phyloP scores from a whole-genome alignment of 1,140 invertebrate genomes.

The Trichogramma pretiosum region DNA sequence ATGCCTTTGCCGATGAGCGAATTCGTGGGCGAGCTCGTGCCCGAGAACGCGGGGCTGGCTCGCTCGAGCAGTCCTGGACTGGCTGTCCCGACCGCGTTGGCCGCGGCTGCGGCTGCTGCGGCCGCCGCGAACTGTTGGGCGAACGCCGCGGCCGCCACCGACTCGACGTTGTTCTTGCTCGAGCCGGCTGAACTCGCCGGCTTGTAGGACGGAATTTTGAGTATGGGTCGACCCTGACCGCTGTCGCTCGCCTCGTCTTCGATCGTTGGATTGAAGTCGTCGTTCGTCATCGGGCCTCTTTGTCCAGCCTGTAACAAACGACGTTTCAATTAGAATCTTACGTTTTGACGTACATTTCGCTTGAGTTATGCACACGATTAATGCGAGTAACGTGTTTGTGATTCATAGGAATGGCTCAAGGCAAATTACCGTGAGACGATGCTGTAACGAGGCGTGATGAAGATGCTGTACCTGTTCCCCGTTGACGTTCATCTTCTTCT shows the following conservation, averaged over 20 bases:
- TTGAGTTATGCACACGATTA: too few relatives aligned
- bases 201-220: conserved; percentile 88
- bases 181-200: conserved; percentile 46
- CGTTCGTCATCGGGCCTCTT: conserved; percentile 39
- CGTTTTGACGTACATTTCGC: too few relatives aligned
- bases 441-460: conserved; percentile 27
- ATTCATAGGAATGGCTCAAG: too few relatives aligned
- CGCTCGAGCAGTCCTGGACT: conserved; percentile 43
- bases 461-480: conserved; percentile 32
- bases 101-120: conserved; percentile 18
- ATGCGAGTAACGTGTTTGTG: too few relatives aligned
- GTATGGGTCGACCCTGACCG: conserved; percentile 58
- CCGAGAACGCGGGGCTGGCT: conserved; percentile 40
- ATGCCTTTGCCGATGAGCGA: conserved; percentile 45
- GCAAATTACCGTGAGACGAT: conserved; percentile 25
- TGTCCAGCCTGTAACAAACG: conserved; percentile 22
- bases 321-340: too few relatives aligned
- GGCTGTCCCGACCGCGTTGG: conserved; percentile 26
- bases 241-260: conserved; percentile 49
- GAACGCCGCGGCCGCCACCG: conserved; percentile 37
- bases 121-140: conserved; percentile 30
- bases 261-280: conserved; percentile 41
- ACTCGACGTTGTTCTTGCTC: conserved; percentile 53
- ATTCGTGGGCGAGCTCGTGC: conserved; percentile 40
- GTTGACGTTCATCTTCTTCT: conserved; percentile 43